Percentiles rank a stretch among this genome's conserved stretches.
Conservation (phyloP, 2,797 vertebrate genomes). For the Falco peregrinus region DNA sequence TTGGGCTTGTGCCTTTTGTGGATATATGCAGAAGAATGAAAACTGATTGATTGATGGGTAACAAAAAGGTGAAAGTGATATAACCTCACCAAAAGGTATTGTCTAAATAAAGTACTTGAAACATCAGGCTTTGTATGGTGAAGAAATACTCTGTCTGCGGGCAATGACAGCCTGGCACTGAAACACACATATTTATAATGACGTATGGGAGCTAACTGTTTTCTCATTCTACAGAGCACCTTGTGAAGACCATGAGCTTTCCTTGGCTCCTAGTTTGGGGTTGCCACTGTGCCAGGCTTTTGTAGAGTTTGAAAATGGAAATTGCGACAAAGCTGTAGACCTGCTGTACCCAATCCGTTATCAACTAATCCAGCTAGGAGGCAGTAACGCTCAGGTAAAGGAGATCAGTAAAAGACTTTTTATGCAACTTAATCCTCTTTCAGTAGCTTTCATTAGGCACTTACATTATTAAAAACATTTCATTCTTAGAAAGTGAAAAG, state of each 20-base stretch:
- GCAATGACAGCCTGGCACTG: not conserved
- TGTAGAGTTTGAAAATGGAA: conserved; percentile 84
- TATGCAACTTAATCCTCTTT: not conserved
- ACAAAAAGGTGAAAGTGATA: not conserved
- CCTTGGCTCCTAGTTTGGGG: conserved; percentile 78
- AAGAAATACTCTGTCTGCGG: not conserved
- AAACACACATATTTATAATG: not conserved
- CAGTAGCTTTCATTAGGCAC: not conserved
- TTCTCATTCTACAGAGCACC: conserved; percentile 79
- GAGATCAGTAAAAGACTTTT: not conserved
- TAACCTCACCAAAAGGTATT: not conserved
- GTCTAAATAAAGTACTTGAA: not conserved
- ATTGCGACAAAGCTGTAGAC: conserved; percentile 81
- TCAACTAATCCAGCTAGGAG: conserved; percentile 79
- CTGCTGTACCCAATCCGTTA: conserved; percentile 89
- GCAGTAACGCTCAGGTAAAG: conserved; percentile 93
- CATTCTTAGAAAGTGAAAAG: not conserved
- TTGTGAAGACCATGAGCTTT: conserved; percentile 82
- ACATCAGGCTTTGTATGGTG: not conserved
- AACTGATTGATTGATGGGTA: not conserved
- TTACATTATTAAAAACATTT: not conserved
- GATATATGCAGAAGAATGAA: not conserved
- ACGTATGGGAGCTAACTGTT: not conserved
- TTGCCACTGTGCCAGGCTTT: conserved; percentile 89
- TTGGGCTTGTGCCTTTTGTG: not conserved